Conservation (phyloP, 2,888 invertebrate species). For the Drosophila anomelani region DNA sequence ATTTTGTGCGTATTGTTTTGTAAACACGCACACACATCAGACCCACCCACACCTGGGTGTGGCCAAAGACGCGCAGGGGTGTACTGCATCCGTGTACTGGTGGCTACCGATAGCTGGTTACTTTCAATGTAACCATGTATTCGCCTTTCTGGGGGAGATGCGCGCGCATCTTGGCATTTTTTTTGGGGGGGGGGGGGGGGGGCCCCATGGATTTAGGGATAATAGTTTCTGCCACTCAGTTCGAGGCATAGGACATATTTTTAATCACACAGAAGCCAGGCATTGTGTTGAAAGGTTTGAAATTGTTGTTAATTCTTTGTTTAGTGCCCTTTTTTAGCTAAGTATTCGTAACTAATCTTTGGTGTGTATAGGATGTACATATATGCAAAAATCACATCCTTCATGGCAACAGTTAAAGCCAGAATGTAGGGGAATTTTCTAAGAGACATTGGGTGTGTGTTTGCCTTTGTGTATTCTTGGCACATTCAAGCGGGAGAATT, state of each 20-base stretch:
- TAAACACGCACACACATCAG: neutral
- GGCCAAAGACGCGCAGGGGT: slow-evolving; percentile 39
- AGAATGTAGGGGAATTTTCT: slow-evolving; percentile 21
- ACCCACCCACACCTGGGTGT: slow-evolving; percentile 51
- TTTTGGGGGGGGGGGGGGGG: too few relatives aligned
- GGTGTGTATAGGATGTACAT: neutral
- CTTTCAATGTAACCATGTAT: slow-evolving; percentile 11
- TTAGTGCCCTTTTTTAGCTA: neutral
- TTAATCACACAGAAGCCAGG: slow-evolving; percentile 56
- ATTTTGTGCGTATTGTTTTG: neutral
- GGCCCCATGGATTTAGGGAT: slow-evolving; percentile 18
- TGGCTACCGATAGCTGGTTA: neutral
- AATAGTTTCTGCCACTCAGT: slow-evolving; percentile 54
- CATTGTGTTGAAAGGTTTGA: slow-evolving; percentile 33
- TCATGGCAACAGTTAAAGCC: neutral
- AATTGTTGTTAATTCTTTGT: slow-evolving; percentile 1
- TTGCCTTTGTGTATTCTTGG: neutral
- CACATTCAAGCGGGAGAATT: neutral
- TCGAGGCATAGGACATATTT: slow-evolving; percentile 55
- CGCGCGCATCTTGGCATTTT: slow-evolving; percentile 15
- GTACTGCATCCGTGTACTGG: neutral
- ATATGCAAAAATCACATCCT: too few relatives aligned
- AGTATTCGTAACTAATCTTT: too few relatives aligned
- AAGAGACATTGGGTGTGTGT: neutral
- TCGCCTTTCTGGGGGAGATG: neutral